These are phyloP conservation scores for Lithophane ornitopus DNA, from an alignment of 2,888 invertebrate genomes.

Conservation along the genomic window DNA sequence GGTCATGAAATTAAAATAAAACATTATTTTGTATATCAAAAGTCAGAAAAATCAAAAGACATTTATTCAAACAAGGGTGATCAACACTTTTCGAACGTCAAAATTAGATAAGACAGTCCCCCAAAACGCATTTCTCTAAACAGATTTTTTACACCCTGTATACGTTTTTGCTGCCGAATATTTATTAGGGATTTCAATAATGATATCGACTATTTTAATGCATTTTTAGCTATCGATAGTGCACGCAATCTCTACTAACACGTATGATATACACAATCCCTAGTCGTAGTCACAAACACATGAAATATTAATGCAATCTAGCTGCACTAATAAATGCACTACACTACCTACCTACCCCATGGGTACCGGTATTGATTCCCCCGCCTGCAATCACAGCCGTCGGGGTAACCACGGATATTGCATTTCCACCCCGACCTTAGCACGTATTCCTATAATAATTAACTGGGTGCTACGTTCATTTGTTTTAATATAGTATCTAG, in stretches of 20 bases:
- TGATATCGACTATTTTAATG: neutral
- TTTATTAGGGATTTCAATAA: constrained; percentile 1
- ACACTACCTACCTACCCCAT: constrained; percentile 1
- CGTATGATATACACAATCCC: neutral
- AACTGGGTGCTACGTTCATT: constrained; percentile 24
- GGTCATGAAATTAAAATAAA: neutral
- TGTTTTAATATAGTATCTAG: constrained; percentile 8
- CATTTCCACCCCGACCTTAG: constrained; percentile 47
- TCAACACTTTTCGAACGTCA: too few relatives aligned
- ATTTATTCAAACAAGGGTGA: too few relatives aligned
- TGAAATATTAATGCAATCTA: constrained; percentile 51
- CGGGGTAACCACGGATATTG: constrained; percentile 53
- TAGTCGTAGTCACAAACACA: constrained; percentile 1
- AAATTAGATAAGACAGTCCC: too few relatives aligned
- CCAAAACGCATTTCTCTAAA: neutral
- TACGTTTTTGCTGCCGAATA: neutral
- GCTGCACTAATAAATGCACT: constrained; percentile 20
- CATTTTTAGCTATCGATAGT: neutral
- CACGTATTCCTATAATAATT: constrained; percentile 28
- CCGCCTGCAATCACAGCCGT: constrained; percentile 41
- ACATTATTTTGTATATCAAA: neutral
- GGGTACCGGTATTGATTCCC: constrained; percentile 45
- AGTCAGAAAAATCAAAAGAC: too few relatives aligned
- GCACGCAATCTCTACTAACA: neutral
- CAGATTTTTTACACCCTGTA: neutral